Evolutionary conservation across 2,888 invertebrate genomes (phyloP), one percentile per base, ranked within the genome.

Genomic region (Hoplodrina blanda): DNA sequence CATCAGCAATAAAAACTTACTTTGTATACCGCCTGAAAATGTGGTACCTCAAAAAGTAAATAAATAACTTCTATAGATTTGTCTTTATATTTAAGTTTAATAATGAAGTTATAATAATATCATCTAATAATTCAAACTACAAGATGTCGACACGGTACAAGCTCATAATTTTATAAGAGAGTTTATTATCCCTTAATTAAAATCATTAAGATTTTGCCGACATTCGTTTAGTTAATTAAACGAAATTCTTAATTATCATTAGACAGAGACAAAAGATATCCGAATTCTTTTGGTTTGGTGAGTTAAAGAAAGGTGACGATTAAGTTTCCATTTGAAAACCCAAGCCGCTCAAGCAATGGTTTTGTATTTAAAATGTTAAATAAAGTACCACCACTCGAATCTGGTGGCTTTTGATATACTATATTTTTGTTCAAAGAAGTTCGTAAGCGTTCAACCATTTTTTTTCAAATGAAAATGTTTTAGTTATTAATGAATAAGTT

Each of bases 211-310:
- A 69, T 80, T 80, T 64, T 25, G 63, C 46, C 60, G 62, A 63
- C 67, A 74, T 78, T 80, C 54, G 67, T 77, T 73, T 53, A 80
- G 73, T 77, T 77, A 74, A 80, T 80, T 80, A 74, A 80, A 74
- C 59, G 74, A 68, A 73, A 80, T 77, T 78, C 78, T 68, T 74
- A 74, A 80, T 80, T 73, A 80, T 77, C 65, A 55, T 62, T 56
- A 56, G 61, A 57, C 55, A 68, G 46, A 57, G 76, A 79, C 81
- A 65, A 80, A 76, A 59, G 62, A 59, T 64, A 19, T 30, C 10
- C 7, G 25, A 57, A 62, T 73, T 77, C 74, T 73, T 72, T 80
- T 66, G 65, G 69, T 63, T 63, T 56, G 10, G 60, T 63, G 4
- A 63, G 2, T 41, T 13, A 2, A 41, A 41, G 41, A 37, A 37